Evolutionary conservation across 2,113 vertebrate genomes (phyloP).

Genomic region (Collichthys lucidus): DNA sequence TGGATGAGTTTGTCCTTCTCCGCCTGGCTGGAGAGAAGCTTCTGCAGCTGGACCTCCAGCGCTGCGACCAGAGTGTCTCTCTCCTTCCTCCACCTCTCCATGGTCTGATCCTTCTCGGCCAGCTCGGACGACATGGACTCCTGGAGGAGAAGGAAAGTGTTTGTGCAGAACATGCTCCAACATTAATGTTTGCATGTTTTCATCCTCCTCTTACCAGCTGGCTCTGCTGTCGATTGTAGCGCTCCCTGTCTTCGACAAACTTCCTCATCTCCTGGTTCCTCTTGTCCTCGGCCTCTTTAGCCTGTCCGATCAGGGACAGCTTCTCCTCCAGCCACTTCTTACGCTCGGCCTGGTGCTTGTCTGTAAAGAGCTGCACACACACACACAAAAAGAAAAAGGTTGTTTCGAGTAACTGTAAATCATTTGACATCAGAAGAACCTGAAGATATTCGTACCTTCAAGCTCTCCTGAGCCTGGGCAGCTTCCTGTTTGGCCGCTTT

Average conservation of each 20-base stretch:
- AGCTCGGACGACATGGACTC: slow-evolving; percentile 84
- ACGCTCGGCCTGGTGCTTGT: slow-evolving; percentile 87
- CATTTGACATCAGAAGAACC: neutral
- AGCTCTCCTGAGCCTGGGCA: slow-evolving; percentile 58
- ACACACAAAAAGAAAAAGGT: no score
- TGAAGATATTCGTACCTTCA: slow-evolving; percentile 62
- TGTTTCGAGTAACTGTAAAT: neutral
- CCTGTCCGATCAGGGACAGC: slow-evolving; percentile 86
- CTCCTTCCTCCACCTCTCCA: slow-evolving; percentile 92
- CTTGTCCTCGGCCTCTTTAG: slow-evolving; percentile 90
- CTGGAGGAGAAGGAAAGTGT: slow-evolving; percentile 70
- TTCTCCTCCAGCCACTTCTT: slow-evolving; percentile 93
- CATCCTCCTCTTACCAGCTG: slow-evolving; percentile 82
- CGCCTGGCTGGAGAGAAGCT: slow-evolving; percentile 82
- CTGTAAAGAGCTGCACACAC: slow-evolving; percentile 79
- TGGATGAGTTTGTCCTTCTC: slow-evolving; percentile 91
- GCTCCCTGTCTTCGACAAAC: slow-evolving; percentile 87
- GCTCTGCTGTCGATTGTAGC: slow-evolving; percentile 83
- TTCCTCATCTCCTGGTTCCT: slow-evolving; percentile 93
- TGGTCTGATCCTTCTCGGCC: slow-evolving; percentile 84
- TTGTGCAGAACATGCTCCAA: neutral
- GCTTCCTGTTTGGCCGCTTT: slow-evolving; percentile 61
- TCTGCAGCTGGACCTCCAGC: slow-evolving; percentile 89
- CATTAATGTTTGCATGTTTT: neutral
- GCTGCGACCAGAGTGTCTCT: slow-evolving; percentile 89